Percentiles rank a stretch among this genome's conserved stretches.
Evolutionary conservation across 2,113 vertebrate species (phyloP).

Genomic region (Amphiprion percula): DNA sequence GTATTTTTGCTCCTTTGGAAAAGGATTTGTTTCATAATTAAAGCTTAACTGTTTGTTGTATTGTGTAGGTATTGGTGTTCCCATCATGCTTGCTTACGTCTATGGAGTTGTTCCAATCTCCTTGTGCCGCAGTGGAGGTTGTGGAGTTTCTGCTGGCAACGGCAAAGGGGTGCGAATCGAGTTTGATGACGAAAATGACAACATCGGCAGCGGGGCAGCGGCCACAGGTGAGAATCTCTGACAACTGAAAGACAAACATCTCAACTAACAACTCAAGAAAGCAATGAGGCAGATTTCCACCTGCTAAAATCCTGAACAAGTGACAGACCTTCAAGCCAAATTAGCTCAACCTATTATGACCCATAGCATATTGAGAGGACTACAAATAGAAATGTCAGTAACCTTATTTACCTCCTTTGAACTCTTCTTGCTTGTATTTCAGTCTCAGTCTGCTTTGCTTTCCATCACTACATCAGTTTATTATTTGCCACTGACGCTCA

Average conservation of each 20-base stretch:
- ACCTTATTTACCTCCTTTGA: no score
- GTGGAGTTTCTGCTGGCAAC: constrained; percentile 95
- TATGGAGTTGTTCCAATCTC: constrained; percentile 99
- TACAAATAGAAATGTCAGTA: no score
- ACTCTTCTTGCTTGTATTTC: no score
- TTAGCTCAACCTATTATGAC: background rate
- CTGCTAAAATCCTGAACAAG: background rate
- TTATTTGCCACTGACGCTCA: no score
- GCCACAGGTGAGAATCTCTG: constrained; percentile 87
- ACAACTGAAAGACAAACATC: background rate
- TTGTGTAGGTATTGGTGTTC: constrained; percentile 93
- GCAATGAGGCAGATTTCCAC: background rate
- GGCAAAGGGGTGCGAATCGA: constrained; percentile 99
- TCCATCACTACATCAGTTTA: no score
- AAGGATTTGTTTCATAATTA: background rate
- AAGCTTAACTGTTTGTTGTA: background rate
- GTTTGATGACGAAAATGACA: constrained; percentile 99
- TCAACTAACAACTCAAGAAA: no score
- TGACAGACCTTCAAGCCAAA: background rate
- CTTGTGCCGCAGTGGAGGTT: constrained; percentile 96
- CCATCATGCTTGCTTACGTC: constrained; percentile 98
- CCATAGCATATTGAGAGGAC: no score
- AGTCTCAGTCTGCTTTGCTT: no score
- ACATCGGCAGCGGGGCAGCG: constrained; percentile 91
- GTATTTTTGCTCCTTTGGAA: no score